Evolutionary conservation across 1,140 invertebrate species (phyloP).

Genomic region (Lepidurus apus): DNA sequence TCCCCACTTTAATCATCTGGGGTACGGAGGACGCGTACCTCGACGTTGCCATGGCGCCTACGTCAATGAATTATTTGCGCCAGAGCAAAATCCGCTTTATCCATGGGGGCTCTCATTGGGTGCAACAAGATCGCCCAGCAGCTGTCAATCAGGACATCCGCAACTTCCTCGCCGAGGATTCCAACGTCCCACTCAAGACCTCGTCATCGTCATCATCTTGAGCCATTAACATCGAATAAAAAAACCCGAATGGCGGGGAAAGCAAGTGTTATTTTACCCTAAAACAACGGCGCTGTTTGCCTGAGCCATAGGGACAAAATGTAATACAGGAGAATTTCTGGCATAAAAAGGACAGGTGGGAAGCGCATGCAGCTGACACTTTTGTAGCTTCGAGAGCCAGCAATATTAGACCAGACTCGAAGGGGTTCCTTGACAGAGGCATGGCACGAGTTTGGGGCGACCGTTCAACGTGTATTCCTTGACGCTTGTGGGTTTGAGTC

Average conservation of each 20-base stretch:
- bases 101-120: slow-evolving; percentile 30
- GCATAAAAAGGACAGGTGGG: slow-evolving; percentile 13
- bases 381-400: not conserved
- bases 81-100: slow-evolving; percentile 24
- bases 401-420: not conserved
- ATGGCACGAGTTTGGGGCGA: not conserved
- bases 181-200: not conserved
- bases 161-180: slow-evolving; percentile 16
- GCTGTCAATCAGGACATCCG: slow-evolving; percentile 30
- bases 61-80: slow-evolving; percentile 23
- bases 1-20: slow-evolving; percentile 53
- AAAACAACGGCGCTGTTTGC: too few species aligned
- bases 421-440: not conserved
- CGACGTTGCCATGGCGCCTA: slow-evolving; percentile 31
- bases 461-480: not conserved
- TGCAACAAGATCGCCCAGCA: slow-evolving; percentile 31
- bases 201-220: not conserved
- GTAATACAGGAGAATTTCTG: not conserved
- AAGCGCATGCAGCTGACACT: not conserved
- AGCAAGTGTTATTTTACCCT: too few species aligned
- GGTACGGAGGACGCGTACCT: slow-evolving; percentile 28
- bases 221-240: not conserved
- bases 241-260: too few species aligned
- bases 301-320: not conserved
- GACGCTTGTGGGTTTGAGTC: not conserved